Conservation (phyloP, 2,797 vertebrate genomes). For the Propithecus perrieri region DNA sequence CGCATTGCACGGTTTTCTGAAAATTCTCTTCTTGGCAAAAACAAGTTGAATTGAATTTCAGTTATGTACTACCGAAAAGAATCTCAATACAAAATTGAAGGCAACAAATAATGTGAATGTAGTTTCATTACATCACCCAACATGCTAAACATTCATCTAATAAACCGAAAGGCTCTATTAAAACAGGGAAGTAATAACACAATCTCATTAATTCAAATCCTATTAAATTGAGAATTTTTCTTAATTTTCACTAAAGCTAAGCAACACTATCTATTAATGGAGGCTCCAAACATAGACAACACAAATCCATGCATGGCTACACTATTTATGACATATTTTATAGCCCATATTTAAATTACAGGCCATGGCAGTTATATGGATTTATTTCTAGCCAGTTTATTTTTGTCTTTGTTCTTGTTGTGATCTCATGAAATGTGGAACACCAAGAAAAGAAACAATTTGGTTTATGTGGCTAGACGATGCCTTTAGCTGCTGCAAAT, state of each 20-base stretch:
- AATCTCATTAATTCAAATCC: background rate
- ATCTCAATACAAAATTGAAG: background rate
- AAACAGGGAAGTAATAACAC: background rate
- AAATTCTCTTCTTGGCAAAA: background rate
- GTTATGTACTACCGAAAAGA: background rate
- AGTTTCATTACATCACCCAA: background rate
- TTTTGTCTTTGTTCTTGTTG: slow-evolving; percentile 4
- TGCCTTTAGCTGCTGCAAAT: background rate
- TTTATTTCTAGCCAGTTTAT: background rate
- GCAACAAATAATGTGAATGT: background rate
- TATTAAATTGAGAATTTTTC: background rate
- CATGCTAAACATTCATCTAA: background rate
- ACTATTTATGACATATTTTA: background rate
- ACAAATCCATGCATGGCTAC: background rate
- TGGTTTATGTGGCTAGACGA: background rate
- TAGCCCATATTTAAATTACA: background rate
- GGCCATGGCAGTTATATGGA: background rate
- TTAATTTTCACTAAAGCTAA: background rate
- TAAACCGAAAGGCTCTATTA: background rate
- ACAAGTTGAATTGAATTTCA: background rate
- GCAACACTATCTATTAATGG: background rate
- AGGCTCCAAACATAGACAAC: background rate
- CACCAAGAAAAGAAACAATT: background rate
- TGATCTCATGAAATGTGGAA: background rate
- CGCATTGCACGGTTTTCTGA: background rate